A percentile compares a stretch with the other conserved stretches of the same genome.
These are phyloP conservation scores for Phaenicophaeus curvirostris DNA, from an alignment of 2,797 vertebrate genomes.

Conservation along the genomic window DNA sequence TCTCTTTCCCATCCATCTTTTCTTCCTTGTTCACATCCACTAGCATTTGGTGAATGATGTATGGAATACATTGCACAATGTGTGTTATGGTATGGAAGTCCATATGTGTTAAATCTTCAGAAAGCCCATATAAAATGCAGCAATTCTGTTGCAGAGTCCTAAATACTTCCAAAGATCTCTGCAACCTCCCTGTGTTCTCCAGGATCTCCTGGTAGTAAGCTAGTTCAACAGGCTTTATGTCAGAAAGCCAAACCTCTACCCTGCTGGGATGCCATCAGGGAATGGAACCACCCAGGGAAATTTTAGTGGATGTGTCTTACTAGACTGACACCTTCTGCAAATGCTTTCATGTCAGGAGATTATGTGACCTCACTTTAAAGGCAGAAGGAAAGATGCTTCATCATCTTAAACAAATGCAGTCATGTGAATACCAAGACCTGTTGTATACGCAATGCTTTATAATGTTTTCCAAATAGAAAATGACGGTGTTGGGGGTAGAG, in stretches of 20 bases:
- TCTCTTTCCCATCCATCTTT: not conserved
- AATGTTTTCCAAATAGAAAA: not conserved
- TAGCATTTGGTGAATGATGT: not conserved
- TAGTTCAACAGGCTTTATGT: not conserved
- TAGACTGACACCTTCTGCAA: not conserved
- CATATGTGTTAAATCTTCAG: not conserved
- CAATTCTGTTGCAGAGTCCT: not conserved
- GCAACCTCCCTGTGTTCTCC: not conserved
- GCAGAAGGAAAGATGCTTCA: not conserved
- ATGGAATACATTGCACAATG: not conserved
- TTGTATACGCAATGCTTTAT: not conserved
- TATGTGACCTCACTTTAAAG: not conserved
- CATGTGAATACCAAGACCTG: not conserved
- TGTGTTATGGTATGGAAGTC: not conserved
- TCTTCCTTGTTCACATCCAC: not conserved
- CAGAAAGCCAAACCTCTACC: not conserved
- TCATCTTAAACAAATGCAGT: not conserved
- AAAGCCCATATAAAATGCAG: not conserved
- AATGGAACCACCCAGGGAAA: not conserved
- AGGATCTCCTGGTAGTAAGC: not conserved
- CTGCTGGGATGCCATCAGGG: not conserved
- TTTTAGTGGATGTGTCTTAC: not conserved
- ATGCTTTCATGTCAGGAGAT: not conserved
- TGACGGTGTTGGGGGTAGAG: not conserved
- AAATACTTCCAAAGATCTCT: not conserved